Base-by-base conservation (phyloP, 2,797 vertebrate species). In the Pseudocheirus occidentalis region DNA sequence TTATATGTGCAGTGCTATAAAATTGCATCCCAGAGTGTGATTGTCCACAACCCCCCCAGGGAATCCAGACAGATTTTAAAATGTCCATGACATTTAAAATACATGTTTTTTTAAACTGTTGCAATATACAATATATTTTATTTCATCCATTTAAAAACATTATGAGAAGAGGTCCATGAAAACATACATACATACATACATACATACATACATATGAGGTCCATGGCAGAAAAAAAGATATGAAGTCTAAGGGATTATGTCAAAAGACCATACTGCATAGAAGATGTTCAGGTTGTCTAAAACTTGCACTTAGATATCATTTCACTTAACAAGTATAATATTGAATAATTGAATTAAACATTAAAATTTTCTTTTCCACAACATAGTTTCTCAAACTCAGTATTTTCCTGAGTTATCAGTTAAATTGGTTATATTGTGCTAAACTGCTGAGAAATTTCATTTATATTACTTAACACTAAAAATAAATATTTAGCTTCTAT, bases 321-420 rank as follows among this genome's bases (percentile, higher is more conserved):
- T 96, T 91, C 62, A 94, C 90, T 54, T 95, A 95, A 21, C 73
- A 91, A 91, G 89, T 96, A 94, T 62, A 94, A 57, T 66, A 18
- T 18, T 66, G 7, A 24, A 46, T 91, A 92, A 94, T 94, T 94
- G 46, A 96, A 92, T 90, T 93, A 93, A 94, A 46, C 1, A 7
- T 16, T 92, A 93, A 92, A 59, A 34, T 52, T 56, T 97, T 90
- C 92, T 81, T 96, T 95, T 90, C 58, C 95, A 16, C 94, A 92
- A 95, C 87, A 92, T 90, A 34, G 53, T 90, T 95, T 94, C 56
- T 55, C 54, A 92, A 24, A 90, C 95, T 95, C 53, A 93, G 21
- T 90, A 92, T 96, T 95, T 96, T 94, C 73, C 58, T 21, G 52
- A 92, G 66, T 91, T 94, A 29, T 89, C 55, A 40, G n/a, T 90